Evolutionary conservation across 2,113 vertebrate species (phyloP).

Genomic region (Ceyx margarethae): DNA sequence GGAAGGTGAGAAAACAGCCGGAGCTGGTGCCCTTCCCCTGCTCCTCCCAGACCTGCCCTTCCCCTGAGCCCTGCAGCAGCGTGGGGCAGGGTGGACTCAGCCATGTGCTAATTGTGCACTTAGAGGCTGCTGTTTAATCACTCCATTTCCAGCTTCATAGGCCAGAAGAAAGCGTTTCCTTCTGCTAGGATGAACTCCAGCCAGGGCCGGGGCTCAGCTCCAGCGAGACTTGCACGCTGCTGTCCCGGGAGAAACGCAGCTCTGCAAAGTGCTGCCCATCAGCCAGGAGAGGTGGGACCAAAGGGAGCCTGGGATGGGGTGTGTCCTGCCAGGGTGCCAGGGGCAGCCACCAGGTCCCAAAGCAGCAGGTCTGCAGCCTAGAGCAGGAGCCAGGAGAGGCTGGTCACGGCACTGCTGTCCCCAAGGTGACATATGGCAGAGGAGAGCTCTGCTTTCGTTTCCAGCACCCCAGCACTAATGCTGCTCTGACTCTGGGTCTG

Average conservation of each 20-base stretch:
- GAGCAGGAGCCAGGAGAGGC: not conserved
- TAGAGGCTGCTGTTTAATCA: not conserved
- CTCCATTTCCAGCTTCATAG: constrained; percentile 7
- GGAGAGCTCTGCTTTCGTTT: too few species aligned
- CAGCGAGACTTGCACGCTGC: not conserved
- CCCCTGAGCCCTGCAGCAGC: not conserved
- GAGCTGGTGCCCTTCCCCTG: not conserved
- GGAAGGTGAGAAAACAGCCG: not conserved
- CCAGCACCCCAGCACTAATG: not conserved
- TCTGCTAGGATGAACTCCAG: not conserved
- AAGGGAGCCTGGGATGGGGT: not conserved
- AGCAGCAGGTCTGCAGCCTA: not conserved
- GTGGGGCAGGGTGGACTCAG: not conserved
- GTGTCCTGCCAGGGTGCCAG: not conserved
- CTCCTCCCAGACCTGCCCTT: not conserved
- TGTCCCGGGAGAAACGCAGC: not conserved
- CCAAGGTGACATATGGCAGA: not conserved
- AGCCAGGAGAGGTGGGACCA: not conserved
- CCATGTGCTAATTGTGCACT: constrained; percentile 30
- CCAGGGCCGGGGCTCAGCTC: not conserved
- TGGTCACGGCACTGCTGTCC: fast-evolving
- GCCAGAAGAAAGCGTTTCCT: not conserved
- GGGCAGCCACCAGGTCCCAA: fast-evolving
- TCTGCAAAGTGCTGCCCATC: not conserved
- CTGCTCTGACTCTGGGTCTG: not conserved